Evolutionary conservation across 2,888 invertebrate species (phyloP), one percentile per base, ranked within the genome.

Genomic region (Trilocha varians): DNA sequence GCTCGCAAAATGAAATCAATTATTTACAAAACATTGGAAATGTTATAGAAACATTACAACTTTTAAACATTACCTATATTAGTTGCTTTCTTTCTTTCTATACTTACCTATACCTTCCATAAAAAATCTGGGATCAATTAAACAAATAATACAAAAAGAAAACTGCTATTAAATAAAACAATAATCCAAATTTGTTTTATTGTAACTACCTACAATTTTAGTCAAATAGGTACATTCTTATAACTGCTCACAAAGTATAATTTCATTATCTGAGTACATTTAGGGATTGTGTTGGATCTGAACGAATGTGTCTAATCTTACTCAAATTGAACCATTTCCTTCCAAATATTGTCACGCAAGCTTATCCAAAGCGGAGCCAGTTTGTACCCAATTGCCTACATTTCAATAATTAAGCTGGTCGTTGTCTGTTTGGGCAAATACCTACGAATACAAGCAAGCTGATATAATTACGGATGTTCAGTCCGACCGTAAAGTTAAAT

Each of bases 401-500:
- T 55, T 53, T 55, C 48, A 53, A 56, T n/a, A n/a, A n/a, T 56
- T 47, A 55, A 53, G 49, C 41, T 46, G 48, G 45, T 15, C 38
- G 38, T 34, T 38, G 34, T 42, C 34, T 41, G 47, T 54, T 3
- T 52, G 49, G 48, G 48, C 52, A 54, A 57, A n/a, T n/a, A n/a
- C n/a, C n/a, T n/a, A n/a, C n/a, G n/a, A 60, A 59, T 56, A 58
- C 55, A 49, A 47, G 43, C 54, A 46, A 50, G 50, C 47, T 46
- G 50, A 52, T 54, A 53, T 60, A 54, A 64, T 62, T 60, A 53
- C 48, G 44, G 55, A 41, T 45, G 44, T 45, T 41, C 43, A 49
- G 45, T 41, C 37, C 48, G 46, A 43, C 44, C 53, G 49, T 62
- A 55, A 59, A 65, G 56, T 64, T 53, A 59, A 54, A 57, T 62